Base-by-base conservation (phyloP, 1,140 invertebrate species). In the Caenorhabditis briggsae region DNA sequence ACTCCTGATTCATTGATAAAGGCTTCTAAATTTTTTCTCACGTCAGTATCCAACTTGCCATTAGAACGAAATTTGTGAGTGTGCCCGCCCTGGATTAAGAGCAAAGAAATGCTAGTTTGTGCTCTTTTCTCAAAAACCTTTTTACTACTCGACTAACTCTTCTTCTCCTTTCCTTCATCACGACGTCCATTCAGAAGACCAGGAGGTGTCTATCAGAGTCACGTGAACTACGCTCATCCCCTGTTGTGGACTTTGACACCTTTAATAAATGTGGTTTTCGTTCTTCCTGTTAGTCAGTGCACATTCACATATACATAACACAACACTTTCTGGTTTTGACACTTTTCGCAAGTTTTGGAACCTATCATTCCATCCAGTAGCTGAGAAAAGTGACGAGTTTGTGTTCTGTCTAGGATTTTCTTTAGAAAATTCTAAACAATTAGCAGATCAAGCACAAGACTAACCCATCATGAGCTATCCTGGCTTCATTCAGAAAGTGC, bases 231-330 rank as follows among this genome's bases (percentile, higher is more conserved):
- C 25, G 59, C 59, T 61, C 59, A 61, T 70, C 64, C 2, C 46
- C 64, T 46, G 64, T 70, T 78, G 33, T 33, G 46, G 46, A 78
- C 70, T 78, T 78, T 78, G 70, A 78, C 46, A 78, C 70, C 70
- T 70, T 43, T 46, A 78, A 25, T 50, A 50, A 70, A 78, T 78
- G 46, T 50, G 43, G 70, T 78, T 78, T 50, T 78, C 70, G 70
- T 78, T 78, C 43, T 78, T 78, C 70, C 46, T 50, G 70, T 50
- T 78, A 53, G 46, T 43, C 14, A 46, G 33, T 12, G n/a, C 46
- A 14, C 61, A 64, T 11, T 64, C 33, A 33, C 33, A 33, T 33
- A 33, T 33, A 33, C 33, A 33, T 33, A 33, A 41, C 64, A 46
- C 64, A 43, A 43, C 14, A 70, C 14, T 70, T 33, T 33, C 70